Evolutionary conservation across 2,888 invertebrate species (phyloP).

Genomic region (Drosophila affinis): DNA sequence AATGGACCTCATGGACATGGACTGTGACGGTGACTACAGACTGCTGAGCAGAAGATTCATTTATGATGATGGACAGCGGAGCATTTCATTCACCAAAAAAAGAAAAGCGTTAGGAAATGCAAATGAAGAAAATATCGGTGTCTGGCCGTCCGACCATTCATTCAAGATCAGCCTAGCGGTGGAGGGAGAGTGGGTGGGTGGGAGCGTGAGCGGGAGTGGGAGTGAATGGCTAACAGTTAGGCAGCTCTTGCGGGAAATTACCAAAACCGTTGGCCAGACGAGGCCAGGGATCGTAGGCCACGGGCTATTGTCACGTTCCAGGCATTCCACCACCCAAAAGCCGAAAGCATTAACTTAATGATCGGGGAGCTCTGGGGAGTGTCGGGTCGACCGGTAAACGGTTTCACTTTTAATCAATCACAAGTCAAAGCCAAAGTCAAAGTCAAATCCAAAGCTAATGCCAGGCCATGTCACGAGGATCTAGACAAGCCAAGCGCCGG

Average conservation of each 20-base stretch:
- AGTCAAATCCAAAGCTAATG: slow-evolving; percentile 12
- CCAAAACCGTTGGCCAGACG: slow-evolving; percentile 30
- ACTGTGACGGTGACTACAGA: neutral
- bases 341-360: too few species aligned
- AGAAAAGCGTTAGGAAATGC: neutral
- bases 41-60: slow-evolving; percentile 6
- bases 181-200: slow-evolving; percentile 13
- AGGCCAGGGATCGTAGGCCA: neutral
- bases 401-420: slow-evolving; percentile 37
- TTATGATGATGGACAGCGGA: slow-evolving; percentile 6
- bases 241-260: slow-evolving; percentile 18
- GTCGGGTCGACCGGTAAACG: slow-evolving; percentile 11
- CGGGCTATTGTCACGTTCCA: neutral
- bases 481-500: neutral
- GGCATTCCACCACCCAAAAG: slow-evolving; percentile 21
- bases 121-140: slow-evolving; percentile 10
- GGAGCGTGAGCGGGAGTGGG: neutral
- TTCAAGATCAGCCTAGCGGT: slow-evolving; percentile 32
- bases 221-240: slow-evolving; percentile 17
- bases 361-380: too few species aligned
- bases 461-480: slow-evolving; percentile 18
- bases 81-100: slow-evolving; percentile 37
- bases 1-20: slow-evolving; percentile 24
- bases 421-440: slow-evolving; percentile 1
- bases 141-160: neutral